Conservation (phyloP, 2,797 vertebrate genomes). For the Hippoglossus hippoglossus region DNA sequence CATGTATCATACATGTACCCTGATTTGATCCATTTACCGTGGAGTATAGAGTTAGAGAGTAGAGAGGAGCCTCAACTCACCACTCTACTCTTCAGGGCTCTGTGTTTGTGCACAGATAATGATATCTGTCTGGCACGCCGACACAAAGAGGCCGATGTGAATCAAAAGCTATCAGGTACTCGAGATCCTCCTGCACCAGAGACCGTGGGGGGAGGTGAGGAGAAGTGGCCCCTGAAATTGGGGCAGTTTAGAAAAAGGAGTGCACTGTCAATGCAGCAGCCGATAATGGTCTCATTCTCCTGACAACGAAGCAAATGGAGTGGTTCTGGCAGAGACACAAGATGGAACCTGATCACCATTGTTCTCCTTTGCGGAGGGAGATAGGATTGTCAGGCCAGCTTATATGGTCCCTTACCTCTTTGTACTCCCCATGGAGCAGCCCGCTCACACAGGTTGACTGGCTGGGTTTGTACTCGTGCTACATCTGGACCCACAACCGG, state of each 20-base stretch:
- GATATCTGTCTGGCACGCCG: constrained; percentile 48
- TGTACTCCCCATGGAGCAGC: constrained; percentile 2
- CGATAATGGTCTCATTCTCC: constrained; percentile 54
- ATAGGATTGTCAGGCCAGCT: constrained; percentile 19
- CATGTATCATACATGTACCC: constrained; percentile 3
- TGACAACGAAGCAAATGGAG: constrained; percentile 50
- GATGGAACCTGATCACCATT: constrained; percentile 53
- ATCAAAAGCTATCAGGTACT: constrained; percentile 58
- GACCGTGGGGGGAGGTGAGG: constrained; percentile 26
- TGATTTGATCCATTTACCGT: constrained; percentile 12
- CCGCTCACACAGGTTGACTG: constrained; percentile 48
- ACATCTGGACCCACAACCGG: constrained; percentile 55
- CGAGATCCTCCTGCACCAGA: constrained; percentile 34
- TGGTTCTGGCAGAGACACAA: constrained; percentile 48
- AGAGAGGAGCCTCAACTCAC: constrained; percentile 11
- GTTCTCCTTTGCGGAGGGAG: constrained; percentile 26
- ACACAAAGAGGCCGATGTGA: constrained; percentile 48
- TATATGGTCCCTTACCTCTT: constrained; percentile 34
- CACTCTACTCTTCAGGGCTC: constrained; percentile 21
- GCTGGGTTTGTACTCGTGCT: constrained; percentile 25
- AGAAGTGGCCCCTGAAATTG: constrained; percentile 63
- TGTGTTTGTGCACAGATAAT: constrained; percentile 29
- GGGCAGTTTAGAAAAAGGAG: constrained; percentile 55
- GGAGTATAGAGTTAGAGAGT: not conserved
- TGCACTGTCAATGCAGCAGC: constrained; percentile 47